phyloP scores from a whole-genome alignment of 23 tunicate species.

The Corella eumyota region DNA sequence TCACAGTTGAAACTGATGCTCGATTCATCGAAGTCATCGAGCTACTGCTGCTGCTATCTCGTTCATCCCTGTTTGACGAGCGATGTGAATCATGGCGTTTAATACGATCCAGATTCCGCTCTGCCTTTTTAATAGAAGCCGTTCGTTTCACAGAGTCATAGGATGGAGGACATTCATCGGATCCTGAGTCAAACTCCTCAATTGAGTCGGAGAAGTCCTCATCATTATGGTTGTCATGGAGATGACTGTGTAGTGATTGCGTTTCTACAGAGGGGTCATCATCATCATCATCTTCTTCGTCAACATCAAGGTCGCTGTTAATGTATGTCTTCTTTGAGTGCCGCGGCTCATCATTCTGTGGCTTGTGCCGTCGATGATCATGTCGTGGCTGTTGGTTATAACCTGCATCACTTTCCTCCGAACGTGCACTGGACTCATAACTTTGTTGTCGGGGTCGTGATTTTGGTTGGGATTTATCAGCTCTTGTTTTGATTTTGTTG shows the following conservation, averaged over 20 bases:
- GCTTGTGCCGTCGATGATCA: background rate
- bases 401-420: constrained; percentile 10
- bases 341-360: background rate
- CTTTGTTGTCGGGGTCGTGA: constrained; percentile 22
- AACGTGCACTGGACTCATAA: constrained; percentile 7
- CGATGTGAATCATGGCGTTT: constrained; percentile 38
- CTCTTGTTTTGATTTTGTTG: constrained; percentile 8
- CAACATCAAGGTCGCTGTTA: background rate
- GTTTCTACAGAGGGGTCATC: constrained; percentile 7
- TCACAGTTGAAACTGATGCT: background rate
- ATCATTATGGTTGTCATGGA: constrained; percentile 12
- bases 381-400: background rate
- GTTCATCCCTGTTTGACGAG: constrained; percentile 6
- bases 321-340: background rate
- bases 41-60: constrained; percentile 17
- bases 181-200: constrained; percentile 7
- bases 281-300: background rate
- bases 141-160: constrained; percentile 36
- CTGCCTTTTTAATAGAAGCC: constrained; percentile 33
- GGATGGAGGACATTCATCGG: constrained; percentile 67
- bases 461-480: constrained; percentile 5
- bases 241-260: constrained; percentile 1
- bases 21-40: constrained; percentile 3
- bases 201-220: constrained; percentile 7
- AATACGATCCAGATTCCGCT: constrained; percentile 48